A percentile compares a stretch with the other conserved stretches of the same genome.
These are phyloP conservation scores for Rhabdophis nuchalis DNA, from an alignment of 2,797 vertebrate species.

Conservation along the genomic window DNA sequence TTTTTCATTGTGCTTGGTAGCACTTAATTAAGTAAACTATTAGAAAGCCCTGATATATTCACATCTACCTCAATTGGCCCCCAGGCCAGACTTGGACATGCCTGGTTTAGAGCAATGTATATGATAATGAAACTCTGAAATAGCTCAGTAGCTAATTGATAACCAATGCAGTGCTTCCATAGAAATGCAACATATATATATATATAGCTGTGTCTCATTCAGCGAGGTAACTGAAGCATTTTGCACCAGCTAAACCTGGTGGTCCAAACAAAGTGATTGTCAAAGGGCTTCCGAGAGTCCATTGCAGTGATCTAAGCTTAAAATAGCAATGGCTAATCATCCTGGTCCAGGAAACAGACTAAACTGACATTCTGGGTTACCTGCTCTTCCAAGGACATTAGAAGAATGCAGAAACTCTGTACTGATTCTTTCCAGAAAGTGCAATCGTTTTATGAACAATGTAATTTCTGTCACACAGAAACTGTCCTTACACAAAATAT, in stretches of 20 bases:
- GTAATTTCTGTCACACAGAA: background rate
- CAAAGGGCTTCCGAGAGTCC: background rate
- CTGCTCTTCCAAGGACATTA: background rate
- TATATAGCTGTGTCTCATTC: background rate
- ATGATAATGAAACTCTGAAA: background rate
- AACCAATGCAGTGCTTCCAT: background rate
- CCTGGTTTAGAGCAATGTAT: too few relatives aligned
- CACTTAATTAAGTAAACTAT: background rate
- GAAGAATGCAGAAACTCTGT: background rate
- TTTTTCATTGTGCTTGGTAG: background rate
- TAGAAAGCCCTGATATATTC: background rate
- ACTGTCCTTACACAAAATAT: background rate
- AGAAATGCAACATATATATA: background rate
- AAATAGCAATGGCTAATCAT: background rate
- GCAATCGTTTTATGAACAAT: background rate
- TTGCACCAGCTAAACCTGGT: background rate
- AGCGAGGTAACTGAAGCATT: background rate
- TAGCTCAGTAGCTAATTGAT: background rate
- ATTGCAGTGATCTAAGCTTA: background rate
- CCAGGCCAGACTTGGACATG: too few relatives aligned
- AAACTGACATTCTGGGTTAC: background rate
- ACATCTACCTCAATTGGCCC: background rate
- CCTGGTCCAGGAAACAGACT: background rate
- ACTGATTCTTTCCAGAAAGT: background rate
- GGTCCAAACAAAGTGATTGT: background rate